Evolutionary conservation across 2,888 invertebrate species (phyloP).

Genomic region (Eulithis testata): DNA sequence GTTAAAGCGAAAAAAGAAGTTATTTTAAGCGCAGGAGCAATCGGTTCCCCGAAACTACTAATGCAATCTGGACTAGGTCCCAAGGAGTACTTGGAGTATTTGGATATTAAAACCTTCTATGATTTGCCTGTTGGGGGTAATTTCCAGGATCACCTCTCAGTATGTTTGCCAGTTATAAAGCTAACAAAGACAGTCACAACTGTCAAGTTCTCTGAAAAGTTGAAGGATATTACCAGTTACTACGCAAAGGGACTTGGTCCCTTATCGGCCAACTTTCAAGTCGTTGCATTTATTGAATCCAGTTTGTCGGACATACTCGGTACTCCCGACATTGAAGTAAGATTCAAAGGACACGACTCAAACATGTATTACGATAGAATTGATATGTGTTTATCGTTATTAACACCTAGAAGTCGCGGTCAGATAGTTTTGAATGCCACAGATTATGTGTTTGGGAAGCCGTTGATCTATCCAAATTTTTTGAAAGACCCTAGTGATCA

Average conservation of each 20-base stretch:
- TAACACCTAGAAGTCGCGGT: conserved; percentile 77
- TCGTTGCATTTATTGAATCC: conserved; percentile 72
- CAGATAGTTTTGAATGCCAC: conserved; percentile 72
- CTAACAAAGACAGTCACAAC: conserved; percentile 67
- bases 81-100: conserved; percentile 75
- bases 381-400: conserved; percentile 71
- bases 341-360: conserved; percentile 76
- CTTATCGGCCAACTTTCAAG: conserved; percentile 77
- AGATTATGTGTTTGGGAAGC: conserved; percentile 69
- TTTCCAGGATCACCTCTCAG: conserved; percentile 77
- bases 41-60: conserved; percentile 74
- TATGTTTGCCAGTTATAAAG: conserved; percentile 75
- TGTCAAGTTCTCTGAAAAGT: conserved; percentile 67
- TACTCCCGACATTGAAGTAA: conserved; percentile 75
- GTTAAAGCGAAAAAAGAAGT: conserved; percentile 68
- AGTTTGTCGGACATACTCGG: conserved; percentile 68
- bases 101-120: conserved; percentile 62
- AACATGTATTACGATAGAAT: conserved; percentile 79
- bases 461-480: conserved; percentile 76
- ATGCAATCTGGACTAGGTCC: conserved; percentile 80
- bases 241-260: conserved; percentile 74
- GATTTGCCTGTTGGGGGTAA: conserved; percentile 77
- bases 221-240: conserved; percentile 74
- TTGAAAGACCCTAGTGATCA: conserved; percentile 69
- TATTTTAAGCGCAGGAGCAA: conserved; percentile 74